Conservation (phyloP, 2,113 vertebrate genomes). For the Anolis carolinensis region DNA sequence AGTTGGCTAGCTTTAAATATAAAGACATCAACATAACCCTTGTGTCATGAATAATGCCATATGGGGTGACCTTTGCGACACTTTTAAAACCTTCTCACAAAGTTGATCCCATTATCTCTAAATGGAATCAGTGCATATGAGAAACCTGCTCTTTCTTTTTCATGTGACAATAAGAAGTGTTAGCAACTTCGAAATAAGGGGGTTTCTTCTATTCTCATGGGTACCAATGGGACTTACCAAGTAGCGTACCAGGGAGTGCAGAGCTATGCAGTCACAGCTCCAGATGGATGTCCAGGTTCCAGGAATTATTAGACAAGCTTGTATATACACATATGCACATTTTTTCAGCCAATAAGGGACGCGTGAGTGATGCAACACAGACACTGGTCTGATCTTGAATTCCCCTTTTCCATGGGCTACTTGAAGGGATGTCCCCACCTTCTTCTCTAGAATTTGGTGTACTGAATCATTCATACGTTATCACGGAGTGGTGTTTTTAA, state of each 20-base stretch:
- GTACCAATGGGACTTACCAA: not conserved
- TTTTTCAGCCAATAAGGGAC: not conserved
- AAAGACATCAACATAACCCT: too few relatives aligned
- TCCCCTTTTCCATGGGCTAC: constrained; percentile 1
- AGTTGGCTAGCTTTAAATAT: too few relatives aligned
- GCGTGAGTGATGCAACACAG: not conserved
- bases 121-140: not conserved
- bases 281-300: not conserved
- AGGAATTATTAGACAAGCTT: not conserved
- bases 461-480: not conserved
- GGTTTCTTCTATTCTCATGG: not conserved
- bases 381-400: not conserved
- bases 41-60: too few relatives aligned
- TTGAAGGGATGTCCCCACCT: not conserved
- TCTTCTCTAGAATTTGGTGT: not conserved
- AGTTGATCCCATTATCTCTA: not conserved
- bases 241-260: not conserved
- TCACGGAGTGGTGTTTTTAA: not conserved
- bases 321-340: not conserved
- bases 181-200: not conserved
- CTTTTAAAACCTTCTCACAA: too few relatives aligned
- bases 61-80: too few relatives aligned
- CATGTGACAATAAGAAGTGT: not conserved
- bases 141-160: not conserved
- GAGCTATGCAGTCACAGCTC: not conserved